These are phyloP conservation scores for Drosophila pseudoobscura DNA, from an alignment of 1,140 invertebrate species.

Conservation along the genomic window DNA sequence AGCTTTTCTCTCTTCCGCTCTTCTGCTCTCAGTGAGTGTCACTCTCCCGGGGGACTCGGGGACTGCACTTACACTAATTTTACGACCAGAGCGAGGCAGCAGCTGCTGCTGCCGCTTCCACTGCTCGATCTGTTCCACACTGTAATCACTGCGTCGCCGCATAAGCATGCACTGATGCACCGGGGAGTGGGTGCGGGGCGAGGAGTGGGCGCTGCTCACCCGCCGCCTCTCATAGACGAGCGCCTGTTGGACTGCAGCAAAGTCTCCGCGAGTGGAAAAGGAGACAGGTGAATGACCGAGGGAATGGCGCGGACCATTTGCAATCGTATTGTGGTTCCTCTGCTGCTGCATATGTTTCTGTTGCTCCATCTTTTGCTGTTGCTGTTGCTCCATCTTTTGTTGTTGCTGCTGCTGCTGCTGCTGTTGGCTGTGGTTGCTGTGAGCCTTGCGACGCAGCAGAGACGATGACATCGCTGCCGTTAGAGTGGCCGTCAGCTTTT, in stretches of 20 bases:
- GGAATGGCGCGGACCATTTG: conserved; percentile 61
- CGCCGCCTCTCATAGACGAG: conserved; percentile 68
- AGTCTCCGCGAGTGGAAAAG: conserved; percentile 26
- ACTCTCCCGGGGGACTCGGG: too few species aligned
- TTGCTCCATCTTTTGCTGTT: conserved; percentile 1
- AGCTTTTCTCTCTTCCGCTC: conserved; percentile 5
- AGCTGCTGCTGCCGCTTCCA: conserved; percentile 70
- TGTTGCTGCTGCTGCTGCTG: conserved; percentile 26
- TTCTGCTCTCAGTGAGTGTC: too few species aligned
- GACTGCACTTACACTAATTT: conserved; percentile 69
- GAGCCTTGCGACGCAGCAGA: conserved; percentile 61
- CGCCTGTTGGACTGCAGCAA: conserved; percentile 55
- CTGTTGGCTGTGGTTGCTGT: conserved; percentile 48
- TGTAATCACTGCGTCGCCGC: conserved; percentile 79
- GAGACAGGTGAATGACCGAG: conserved; percentile 69
- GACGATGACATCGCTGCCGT: conserved; percentile 71
- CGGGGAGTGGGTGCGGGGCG: conserved; percentile 61
- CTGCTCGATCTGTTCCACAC: conserved; percentile 73
- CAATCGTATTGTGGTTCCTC: conserved; percentile 46
- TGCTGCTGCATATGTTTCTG: conserved; percentile 4
- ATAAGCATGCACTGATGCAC: conserved; percentile 74
- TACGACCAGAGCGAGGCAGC: conserved; percentile 54
- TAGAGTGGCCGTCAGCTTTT: conserved; percentile 65
- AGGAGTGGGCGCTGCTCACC: conserved; percentile 61
- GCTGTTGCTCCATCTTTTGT: conserved; percentile 26